Base-by-base conservation (phyloP, 1,140 invertebrate genomes). In the Drosophila equinoxialis region DNA sequence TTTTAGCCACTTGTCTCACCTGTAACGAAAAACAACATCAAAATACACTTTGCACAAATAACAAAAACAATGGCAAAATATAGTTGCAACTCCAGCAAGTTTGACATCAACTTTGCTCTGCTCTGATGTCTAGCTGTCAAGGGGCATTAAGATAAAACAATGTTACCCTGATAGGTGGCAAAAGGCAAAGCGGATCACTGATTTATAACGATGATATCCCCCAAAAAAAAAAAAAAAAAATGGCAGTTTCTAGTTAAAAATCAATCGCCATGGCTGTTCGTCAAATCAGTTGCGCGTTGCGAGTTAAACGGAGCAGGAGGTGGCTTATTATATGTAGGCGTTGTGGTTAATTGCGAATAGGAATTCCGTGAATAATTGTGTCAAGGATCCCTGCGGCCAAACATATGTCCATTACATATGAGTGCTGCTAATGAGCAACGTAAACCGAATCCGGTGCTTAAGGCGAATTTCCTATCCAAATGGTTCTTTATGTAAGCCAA, bases 401-500 rank as follows among this genome's bases (percentile, higher is more conserved):
- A 39, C 54, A 76, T 37, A 65, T 55, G 48, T 55, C 41, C 65
- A 59, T 63, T 66, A 67, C 37, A 23, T 35, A 87, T 87, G 84
- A 71, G 67, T 57, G 37, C 74, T n/a, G 45, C 65, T 35, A 62
- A 79, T 45, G 69, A 73, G 60, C 57, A 79, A 68, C 77, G 77
- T 11, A 71, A 79, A 62, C 90, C 90, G 26, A 92, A 91, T 91
- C 91, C 91, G 13, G 79, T 91, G 68, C 71, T 90, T 30, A 77
- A 77, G 55, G 89, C 91, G n/a, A 92, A 91, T 74, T 81, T 91
- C 35, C 58, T 92, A 6, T 91, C 91, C 48, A 91, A 91, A 73
- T 92, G 91, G 91, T 91, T 90, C 41, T 92, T 92, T 82, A 76
- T 91, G 91, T 91, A 82, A 90, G 89, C 30, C 30, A 30, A 30